These are phyloP conservation scores for Pampusana beccarii DNA, from an alignment of 2,113 vertebrate genomes.

Conservation along the genomic window DNA sequence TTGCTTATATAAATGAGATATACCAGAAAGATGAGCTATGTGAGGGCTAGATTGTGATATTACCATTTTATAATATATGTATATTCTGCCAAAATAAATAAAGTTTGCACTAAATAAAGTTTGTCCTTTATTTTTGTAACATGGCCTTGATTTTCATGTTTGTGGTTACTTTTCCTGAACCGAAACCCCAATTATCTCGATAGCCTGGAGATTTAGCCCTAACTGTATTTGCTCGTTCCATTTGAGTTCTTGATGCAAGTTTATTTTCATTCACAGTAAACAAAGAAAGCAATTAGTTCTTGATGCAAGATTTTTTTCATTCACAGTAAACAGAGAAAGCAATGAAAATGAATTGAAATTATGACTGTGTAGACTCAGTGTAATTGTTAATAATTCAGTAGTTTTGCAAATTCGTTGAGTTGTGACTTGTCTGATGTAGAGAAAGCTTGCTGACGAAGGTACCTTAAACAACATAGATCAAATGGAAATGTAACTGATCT, in stretches of 20 bases:
- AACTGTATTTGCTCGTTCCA: neutral
- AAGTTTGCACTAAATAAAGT: neutral
- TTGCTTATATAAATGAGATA: neutral
- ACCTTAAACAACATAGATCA: neutral
- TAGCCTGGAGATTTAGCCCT: neutral
- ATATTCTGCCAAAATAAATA: neutral
- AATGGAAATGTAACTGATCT: neutral
- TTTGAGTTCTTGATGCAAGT: neutral
- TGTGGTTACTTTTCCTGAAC: neutral
- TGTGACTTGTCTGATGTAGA: neutral
- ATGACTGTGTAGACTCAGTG: neutral
- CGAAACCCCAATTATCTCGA: fast-evolving
- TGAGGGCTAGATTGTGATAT: neutral
- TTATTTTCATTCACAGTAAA: neutral
- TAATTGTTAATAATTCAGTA: neutral
- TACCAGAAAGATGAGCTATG: neutral
- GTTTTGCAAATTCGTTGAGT: neutral
- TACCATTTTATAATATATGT: neutral
- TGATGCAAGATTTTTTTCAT: too few relatives aligned
- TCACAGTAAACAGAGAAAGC: too few relatives aligned
- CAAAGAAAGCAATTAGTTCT: too few relatives aligned
- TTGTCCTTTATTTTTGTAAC: neutral
- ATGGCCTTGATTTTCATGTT: neutral
- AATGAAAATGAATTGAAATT: neutral
- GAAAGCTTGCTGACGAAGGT: neutral